These are phyloP conservation scores for Corydoras maculifer DNA, from an alignment of 2,113 vertebrate species.

Conservation along the genomic window DNA sequence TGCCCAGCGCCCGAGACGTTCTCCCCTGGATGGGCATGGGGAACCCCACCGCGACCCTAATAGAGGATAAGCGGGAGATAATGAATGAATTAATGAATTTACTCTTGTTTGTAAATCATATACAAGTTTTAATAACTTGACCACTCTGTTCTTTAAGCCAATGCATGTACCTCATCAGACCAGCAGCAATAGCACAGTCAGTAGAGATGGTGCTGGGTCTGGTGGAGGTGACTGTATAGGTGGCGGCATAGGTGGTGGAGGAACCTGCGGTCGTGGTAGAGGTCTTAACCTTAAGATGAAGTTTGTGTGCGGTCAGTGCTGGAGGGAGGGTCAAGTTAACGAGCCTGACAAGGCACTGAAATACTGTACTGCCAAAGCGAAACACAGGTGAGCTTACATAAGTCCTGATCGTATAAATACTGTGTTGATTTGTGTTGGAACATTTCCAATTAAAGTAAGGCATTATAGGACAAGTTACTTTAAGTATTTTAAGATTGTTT, in stretches of 20 bases:
- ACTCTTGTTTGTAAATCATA: neutral
- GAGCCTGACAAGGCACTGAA: slow-evolving; percentile 96
- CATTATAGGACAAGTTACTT: too few species aligned
- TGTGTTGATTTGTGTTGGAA: too few species aligned
- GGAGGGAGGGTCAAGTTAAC: slow-evolving; percentile 92
- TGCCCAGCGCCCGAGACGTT: too few species aligned
- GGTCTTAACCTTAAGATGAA: slow-evolving; percentile 89
- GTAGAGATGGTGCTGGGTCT: slow-evolving; percentile 35
- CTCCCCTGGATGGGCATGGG: too few species aligned
- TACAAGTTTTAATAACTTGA: too few species aligned
- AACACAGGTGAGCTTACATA: slow-evolving; percentile 75
- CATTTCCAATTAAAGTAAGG: too few species aligned
- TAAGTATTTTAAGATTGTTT: too few species aligned
- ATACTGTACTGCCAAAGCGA: slow-evolving; percentile 95
- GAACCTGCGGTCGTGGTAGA: slow-evolving; percentile 45
- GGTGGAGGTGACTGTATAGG: slow-evolving; percentile 51
- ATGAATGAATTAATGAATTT: too few species aligned
- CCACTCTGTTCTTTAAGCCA: slow-evolving; percentile 45
- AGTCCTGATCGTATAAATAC: too few species aligned
- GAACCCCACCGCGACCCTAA: too few species aligned
- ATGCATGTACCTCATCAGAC: slow-evolving; percentile 52
- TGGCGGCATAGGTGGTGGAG: slow-evolving; percentile 49
- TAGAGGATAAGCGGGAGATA: too few species aligned
- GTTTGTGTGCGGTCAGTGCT: slow-evolving; percentile 97
- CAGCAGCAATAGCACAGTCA: slow-evolving; percentile 42